Evolutionary conservation across 2,888 invertebrate genomes (phyloP).

Genomic region (Scelioninae gen. 1): DNA sequence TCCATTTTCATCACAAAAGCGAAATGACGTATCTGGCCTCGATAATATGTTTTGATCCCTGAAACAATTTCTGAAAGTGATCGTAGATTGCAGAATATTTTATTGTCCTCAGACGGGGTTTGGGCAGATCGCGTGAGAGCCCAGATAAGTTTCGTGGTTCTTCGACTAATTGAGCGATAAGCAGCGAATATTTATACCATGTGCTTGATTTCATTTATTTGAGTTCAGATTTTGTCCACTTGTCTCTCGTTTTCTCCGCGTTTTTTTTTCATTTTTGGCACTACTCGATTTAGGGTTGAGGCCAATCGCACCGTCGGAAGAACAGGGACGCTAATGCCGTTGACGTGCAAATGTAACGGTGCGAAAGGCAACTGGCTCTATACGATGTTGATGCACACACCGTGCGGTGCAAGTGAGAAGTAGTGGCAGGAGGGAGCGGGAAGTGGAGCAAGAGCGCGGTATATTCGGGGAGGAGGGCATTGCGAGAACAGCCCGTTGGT

Average conservation of each 20-base stretch:
- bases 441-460: conserved; percentile 66
- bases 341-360: conserved; percentile 66
- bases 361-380: conserved; percentile 75
- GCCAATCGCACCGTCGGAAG: conserved; percentile 31
- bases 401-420: conserved; percentile 76
- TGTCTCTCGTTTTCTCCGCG: too few relatives aligned
- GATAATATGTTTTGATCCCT: conserved; percentile 42
- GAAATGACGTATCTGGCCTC: conserved; percentile 33
- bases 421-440: conserved; percentile 51
- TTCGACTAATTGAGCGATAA: conserved; percentile 80
- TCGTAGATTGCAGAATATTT: conserved; percentile 34
- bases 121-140: conserved; percentile 73
- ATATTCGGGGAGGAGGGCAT: conserved; percentile 61
- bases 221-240: conserved; percentile 4
- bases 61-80: conserved; percentile 45
- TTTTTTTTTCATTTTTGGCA: too few relatives aligned
- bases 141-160: conserved; percentile 76
- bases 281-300: too few relatives aligned
- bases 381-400: conserved; percentile 76
- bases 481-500: conserved; percentile 73
- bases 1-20: conserved; percentile 45
- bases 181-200: conserved; percentile 68
- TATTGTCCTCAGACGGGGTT: conserved; percentile 9
- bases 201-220: conserved; percentile 10
- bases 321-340: conserved; percentile 54